Percentiles rank a stretch among this genome's conserved stretches.
Evolutionary conservation across 2,797 vertebrate genomes (phyloP).

Genomic region (Darevskia nairensis): DNA sequence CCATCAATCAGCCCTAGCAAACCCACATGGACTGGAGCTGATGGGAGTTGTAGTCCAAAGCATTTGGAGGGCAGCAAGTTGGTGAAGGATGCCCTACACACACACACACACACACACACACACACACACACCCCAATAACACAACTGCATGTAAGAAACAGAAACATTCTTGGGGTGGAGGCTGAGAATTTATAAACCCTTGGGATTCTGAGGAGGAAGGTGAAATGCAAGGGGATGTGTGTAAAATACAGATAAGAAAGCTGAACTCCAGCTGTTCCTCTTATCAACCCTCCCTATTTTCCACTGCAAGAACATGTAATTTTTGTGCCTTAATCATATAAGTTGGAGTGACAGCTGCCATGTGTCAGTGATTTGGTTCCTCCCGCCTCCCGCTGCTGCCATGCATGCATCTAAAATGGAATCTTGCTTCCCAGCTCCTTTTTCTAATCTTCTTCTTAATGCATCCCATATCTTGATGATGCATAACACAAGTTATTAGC

Average conservation of each 20-base stretch:
- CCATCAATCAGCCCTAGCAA: no score
- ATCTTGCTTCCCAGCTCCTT: slow-evolving; percentile 40
- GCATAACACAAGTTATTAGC: slow-evolving; percentile 39
- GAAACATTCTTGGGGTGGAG: not conserved
- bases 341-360: slow-evolving; percentile 75
- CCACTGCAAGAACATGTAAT: slow-evolving; percentile 70
- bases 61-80: no score
- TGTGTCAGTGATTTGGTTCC: slow-evolving; percentile 67
- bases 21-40: no score
- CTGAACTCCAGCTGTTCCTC: slow-evolving; percentile 83
- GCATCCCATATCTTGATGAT: slow-evolving; percentile 46
- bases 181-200: not conserved
- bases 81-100: not conserved
- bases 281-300: slow-evolving; percentile 75
- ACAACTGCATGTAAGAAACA: slow-evolving; percentile 45
- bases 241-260: slow-evolving; percentile 89
- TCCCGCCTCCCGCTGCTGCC: slow-evolving; percentile 12
- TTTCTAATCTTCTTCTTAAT: slow-evolving; percentile 52
- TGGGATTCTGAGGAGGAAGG: slow-evolving; percentile 44
- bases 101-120: not conserved
- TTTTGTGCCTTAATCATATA: slow-evolving; percentile 71
- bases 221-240: slow-evolving; percentile 78
- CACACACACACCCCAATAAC: not conserved
- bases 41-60: no score
- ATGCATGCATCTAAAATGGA: slow-evolving; percentile 66